Percentiles rank a stretch among this genome's conserved stretches.
Conservation (phyloP, 2,797 vertebrate species). For the Sphenodon punctatus region DNA sequence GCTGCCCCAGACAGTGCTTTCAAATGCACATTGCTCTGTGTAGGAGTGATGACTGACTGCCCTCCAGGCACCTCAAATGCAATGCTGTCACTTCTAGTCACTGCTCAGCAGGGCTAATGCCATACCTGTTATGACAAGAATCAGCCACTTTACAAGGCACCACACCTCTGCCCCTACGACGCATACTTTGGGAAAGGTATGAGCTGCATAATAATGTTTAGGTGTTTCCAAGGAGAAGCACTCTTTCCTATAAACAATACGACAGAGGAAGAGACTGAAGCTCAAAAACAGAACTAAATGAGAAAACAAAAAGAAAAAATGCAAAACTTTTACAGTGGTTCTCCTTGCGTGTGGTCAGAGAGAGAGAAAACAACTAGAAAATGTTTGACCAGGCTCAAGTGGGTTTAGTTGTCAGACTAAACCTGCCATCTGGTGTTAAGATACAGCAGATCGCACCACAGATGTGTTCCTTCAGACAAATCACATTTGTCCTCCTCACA, state of each 20-base stretch:
- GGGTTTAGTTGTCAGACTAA: constrained; percentile 72
- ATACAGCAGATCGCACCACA: constrained; percentile 73
- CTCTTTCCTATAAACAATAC: constrained; percentile 73
- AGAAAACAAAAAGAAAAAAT: constrained; percentile 75
- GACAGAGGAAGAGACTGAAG: constrained; percentile 42
- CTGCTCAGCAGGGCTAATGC: constrained; percentile 84
- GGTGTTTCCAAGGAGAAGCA: constrained; percentile 75
- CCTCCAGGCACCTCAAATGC: constrained; percentile 78
- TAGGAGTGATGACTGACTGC: constrained; percentile 75
- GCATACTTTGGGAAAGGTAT: constrained; percentile 74
- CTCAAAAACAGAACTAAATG: constrained; percentile 36
- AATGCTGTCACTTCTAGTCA: constrained; percentile 90
- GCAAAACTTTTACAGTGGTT: constrained; percentile 77
- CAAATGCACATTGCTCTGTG: constrained; percentile 59
- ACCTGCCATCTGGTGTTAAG: constrained; percentile 81
- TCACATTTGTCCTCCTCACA: constrained; percentile 39
- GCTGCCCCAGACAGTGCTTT: constrained; percentile 57
- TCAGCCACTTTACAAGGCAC: constrained; percentile 84
- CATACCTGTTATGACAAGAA: constrained; percentile 94
- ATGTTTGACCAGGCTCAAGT: constrained; percentile 57
- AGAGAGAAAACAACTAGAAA: constrained; percentile 63
- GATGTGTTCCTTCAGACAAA: constrained; percentile 75
- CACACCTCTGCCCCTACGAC: constrained; percentile 84
- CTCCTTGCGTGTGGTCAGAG: constrained; percentile 72
- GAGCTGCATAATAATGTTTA: constrained; percentile 69